Base-by-base conservation (phyloP, 1,140 invertebrate genomes). In the Meloidogyne exigua region DNA sequence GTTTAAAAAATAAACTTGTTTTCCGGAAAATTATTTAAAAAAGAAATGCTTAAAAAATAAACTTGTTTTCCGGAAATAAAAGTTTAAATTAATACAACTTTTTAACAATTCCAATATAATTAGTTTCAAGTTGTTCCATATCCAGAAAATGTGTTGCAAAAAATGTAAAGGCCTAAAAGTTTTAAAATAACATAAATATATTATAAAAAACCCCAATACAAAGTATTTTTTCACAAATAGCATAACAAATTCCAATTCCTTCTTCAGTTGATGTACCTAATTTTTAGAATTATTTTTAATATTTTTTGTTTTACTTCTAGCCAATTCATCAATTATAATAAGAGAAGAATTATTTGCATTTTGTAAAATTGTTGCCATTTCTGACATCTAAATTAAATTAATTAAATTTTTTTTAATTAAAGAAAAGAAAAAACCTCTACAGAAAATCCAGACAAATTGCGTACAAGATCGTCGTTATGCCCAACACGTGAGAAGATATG, bases 401-500 rank as follows among this genome's bases (percentile, higher is more conserved):
- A 57, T n/a, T n/a, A n/a, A 57, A n/a, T 57, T n/a, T 57, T 57
- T 2, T 15, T 39, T 39, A 57, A 44, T 13, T 9, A 18, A 12
- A 28, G 3, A 13, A 11, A n/a, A 75, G 10, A 28, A 13, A 26
- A 74, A 76, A 32, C 93, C 90, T 96, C 94, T 57, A 93, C 84
- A 39, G 91, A 91, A 87, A 94, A 96, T 25, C 92, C 91, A 2
- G 94, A 96, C 7, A 92, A 91, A 84, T 93, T 93, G 57, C 91
- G 91, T 87, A 94, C 92, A 74, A 94, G 91, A 83, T 92, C 92
- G 87, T 95, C 93, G 80, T 92, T 92, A 80, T 91, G 92, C 28
- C 92, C 92, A 69, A 95, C 91, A 72, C 93, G 91, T 12, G 93
- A 92, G 85, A 94, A 93, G 32, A 95, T 90, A 80, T 92, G 88